These are phyloP conservation scores for Scopus umbretta DNA, from an alignment of 2,113 vertebrate genomes.

Conservation along the genomic window DNA sequence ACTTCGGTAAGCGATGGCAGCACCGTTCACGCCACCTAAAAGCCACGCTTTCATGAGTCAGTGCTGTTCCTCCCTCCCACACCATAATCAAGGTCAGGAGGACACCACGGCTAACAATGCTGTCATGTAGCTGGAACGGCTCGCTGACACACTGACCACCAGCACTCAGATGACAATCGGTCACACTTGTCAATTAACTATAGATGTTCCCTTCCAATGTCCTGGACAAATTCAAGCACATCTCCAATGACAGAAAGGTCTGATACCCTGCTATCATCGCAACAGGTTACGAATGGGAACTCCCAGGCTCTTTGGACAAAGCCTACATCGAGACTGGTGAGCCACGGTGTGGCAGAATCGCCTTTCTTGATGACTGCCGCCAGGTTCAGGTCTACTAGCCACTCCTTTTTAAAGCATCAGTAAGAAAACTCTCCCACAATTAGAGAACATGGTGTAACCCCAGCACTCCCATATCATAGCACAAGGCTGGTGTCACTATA, in stretches of 20 bases:
- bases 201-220: neutral
- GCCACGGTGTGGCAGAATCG: accelerated
- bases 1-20: neutral
- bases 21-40: neutral
- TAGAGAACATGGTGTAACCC: neutral
- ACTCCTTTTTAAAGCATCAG: neutral
- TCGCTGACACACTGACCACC: neutral
- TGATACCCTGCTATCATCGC: neutral
- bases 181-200: neutral
- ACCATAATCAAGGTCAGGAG: neutral
- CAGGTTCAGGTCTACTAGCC: neutral
- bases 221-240: neutral
- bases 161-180: neutral
- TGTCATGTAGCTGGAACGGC: neutral
- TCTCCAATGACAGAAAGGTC: neutral
- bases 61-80: neutral
- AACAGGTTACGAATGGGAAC: neutral
- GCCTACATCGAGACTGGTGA: neutral
- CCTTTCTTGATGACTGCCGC: neutral
- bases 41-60: neutral
- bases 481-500: neutral
- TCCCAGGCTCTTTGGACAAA: neutral
- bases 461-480: neutral
- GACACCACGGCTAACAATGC: neutral
- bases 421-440: neutral